Evolutionary conservation across 2,113 vertebrate genomes (phyloP), one percentile per base, ranked within the genome.

Genomic region (Taurulus bubalis): DNA sequence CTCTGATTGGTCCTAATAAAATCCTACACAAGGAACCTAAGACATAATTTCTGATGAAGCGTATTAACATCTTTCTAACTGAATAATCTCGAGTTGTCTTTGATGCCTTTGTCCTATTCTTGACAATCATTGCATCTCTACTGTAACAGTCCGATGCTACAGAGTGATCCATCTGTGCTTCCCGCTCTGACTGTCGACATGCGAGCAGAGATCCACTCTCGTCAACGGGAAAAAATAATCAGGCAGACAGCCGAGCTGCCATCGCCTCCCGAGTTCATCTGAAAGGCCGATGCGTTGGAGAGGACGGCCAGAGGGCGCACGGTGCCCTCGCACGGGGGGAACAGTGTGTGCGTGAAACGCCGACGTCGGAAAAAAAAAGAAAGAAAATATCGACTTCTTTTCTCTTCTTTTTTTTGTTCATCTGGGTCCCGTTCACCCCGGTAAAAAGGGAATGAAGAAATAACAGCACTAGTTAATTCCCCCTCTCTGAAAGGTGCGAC

Each of bases 381-480:
- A 40, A 42, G 12, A 87, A 84, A 89, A 90, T 77, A 88, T 81
- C 74, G 38, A 84, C 87, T 81, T 67, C 81, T 64, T 53, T 62
- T 72, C 76, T 79, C 70, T 62, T 14, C 14, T 28, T 62, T 42
- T 20, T 34, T 60, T 42, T 9, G 64, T 69, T 88, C 89, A 85
- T 80, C 84, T 38, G 87, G 86, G 80, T 64, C 53, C 62, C 79
- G n/a, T 42, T 11, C 12, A 11, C 30, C 2, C 30, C 30, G 30
- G 30, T 2, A 11, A 40, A 11, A 40, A 58, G 55, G 85, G 91
- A 93, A 93, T 91, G 87, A 91, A 88, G 88, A 92, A 92, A 89
- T 90, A 83, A 90, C 87, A 85, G 87, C 79, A 65, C 64, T 73
- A 67, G 90, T 87, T 92, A 93, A 93, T 93, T 93, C 91, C 90